Evolutionary conservation across 1,140 invertebrate species (phyloP).

Genomic region (Drosophila navojoa): DNA sequence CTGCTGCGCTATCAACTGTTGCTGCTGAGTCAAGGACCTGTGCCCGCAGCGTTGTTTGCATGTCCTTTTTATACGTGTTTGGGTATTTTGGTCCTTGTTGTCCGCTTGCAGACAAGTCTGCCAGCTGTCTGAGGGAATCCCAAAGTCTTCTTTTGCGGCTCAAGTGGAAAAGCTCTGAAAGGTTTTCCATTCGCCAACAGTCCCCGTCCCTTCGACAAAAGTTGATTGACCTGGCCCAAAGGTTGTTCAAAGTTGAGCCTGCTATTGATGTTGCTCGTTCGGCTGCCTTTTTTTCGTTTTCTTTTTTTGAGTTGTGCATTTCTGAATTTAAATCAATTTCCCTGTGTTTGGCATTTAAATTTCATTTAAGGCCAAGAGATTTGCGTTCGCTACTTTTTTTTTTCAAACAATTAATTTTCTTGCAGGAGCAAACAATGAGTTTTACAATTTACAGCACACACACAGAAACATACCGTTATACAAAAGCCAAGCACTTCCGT

Average conservation of each 20-base stretch:
- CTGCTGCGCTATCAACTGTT: slow-evolving; percentile 40
- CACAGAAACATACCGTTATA: slow-evolving; percentile 19
- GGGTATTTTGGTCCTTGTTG: slow-evolving; percentile 3
- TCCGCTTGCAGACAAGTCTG: slow-evolving; percentile 35
- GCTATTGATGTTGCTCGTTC: slow-evolving; percentile 17
- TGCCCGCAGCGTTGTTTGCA: slow-evolving; percentile 38
- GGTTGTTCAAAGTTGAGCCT: neutral
- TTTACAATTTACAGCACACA: slow-evolving; percentile 76
- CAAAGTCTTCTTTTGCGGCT: slow-evolving; percentile 4
- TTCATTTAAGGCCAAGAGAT: slow-evolving; percentile 42
- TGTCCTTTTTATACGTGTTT: slow-evolving; percentile 32
- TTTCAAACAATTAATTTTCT: slow-evolving; percentile 76
- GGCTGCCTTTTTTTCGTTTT: slow-evolving; percentile 8
- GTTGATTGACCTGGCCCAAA: slow-evolving; percentile 64
- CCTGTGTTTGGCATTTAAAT: slow-evolving; percentile 47
- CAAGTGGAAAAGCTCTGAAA: neutral
- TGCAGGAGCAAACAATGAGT: slow-evolving; percentile 60
- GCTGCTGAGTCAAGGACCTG: slow-evolving; percentile 41
- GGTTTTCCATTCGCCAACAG: slow-evolving; percentile 2
- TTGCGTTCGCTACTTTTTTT: slow-evolving; percentile 23
- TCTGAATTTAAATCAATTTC: slow-evolving; percentile 43
- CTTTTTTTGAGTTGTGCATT: neutral
- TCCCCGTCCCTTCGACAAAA: slow-evolving; percentile 32
- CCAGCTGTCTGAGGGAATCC: slow-evolving; percentile 18
- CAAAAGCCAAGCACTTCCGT: slow-evolving; percentile 71